Evolutionary conservation across 1,140 invertebrate species (phyloP), one percentile per base, ranked within the genome.

Genomic region (Potamilus streckersoni): DNA sequence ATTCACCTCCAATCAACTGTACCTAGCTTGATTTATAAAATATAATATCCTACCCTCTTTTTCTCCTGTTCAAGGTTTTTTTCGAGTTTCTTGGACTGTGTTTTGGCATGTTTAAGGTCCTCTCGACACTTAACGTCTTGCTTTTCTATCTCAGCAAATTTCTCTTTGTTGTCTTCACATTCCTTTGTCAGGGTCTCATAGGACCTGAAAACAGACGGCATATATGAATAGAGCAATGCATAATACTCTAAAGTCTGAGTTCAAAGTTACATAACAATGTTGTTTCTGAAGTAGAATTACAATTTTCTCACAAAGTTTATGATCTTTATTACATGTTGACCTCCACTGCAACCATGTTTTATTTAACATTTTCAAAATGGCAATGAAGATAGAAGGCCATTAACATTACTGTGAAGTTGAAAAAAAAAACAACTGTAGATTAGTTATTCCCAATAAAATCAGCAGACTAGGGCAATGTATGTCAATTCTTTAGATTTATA

Each of bases 51-150:
- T 79, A 90, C 89, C 82, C 90, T 90, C 69, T 87, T 88, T 63
- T 86, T 84, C 79, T 90, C 90, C 31, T 84, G 81, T 68, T 89
- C 86, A 19, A 89, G 69, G 61, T 78, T 82, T 72, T 89, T 89
- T 70, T 90, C 85, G 49, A 91, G 75, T 80, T 88, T 90, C 69
- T 88, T 88, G 6, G 79, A 65, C 73, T 91, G 89, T 65, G 80
- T 79, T 76, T 88, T 90, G 5, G 85, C 74, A 80, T 91, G 90
- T 77, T 91, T 91, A n/a, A 91, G 71, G 75, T 90, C 87, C 75
- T 90, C 90, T 38, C 86, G 75, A 73, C 84, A 85, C 78, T 89
- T 86, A 4, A 89, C 84, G 82, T 91, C 90, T 80, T 89, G 77
- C 70, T 85, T 83, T 73, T 91, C 91, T 81, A 90, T 86, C 14